Base-by-base conservation (phyloP, 1,140 invertebrate species). In the Orius insidiosus region DNA sequence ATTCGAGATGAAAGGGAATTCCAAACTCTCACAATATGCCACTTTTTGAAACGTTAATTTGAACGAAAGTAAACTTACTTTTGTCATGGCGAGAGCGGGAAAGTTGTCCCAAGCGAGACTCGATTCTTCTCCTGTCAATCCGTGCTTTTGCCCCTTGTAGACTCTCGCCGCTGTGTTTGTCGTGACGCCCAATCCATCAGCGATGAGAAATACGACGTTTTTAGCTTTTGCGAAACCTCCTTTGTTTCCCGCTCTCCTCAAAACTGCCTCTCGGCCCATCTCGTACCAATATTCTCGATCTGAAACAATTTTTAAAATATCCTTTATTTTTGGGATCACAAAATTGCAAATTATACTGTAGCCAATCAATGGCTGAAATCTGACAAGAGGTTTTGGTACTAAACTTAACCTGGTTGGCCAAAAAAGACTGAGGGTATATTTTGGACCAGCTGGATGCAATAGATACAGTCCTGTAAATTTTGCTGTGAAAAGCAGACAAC, bases 131-230 rank as follows among this genome's bases (percentile, higher is more conserved):
- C 78, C 80, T 8, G 68, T 64, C 5, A 56, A 51, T 2, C 61
- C 62, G 9, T 56, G 43, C 8, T 58, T 51, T 49, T 74, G 70
- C 0, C 70, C 70, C 50, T 68, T 67, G 42, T 75, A 65, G 42
- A 85, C 81, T 47, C 83, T 64, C 1, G 77, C 74, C 0, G 81
- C 80, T 0, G 81, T 82, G 1, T 80, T 66, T 0, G 82, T 84
- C 1, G 78, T 69, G 36, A 83, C 64, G 14, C 81, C 79, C 75
- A 85, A 83, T 7, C 83, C 84, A 62, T 87, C 83, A 1, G 81
- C 83, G 3, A 87, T 68, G 54, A 85, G 79, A 35, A 87, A 62
- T 24, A 86, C 75, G n/a, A 85, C 69, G 58, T 79, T 80, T 55
- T 51, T 54, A 7, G 56, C 56, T 19, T 51, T 47, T 13, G 47